Conservation (phyloP, 2,888 invertebrate genomes). For the Atherix ibis region DNA sequence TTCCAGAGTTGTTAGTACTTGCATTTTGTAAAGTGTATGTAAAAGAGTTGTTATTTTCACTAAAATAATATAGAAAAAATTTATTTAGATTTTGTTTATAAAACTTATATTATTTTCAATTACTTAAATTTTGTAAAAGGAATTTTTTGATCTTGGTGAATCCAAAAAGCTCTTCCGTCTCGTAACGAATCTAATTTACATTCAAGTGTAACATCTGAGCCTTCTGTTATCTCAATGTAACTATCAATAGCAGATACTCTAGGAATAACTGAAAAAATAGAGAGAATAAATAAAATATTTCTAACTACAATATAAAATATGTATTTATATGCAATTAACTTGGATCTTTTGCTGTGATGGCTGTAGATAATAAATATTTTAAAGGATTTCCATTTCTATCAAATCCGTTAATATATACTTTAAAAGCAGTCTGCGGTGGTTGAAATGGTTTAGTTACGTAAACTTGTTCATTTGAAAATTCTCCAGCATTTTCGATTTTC, state of each 20-base stretch:
- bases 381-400: constrained; percentile 44
- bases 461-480: constrained; percentile 15
- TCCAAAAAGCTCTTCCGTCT: too few species aligned
- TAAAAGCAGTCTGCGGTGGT: constrained; percentile 49
- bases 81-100: too few species aligned
- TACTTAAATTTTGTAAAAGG: too few species aligned
- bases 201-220: constrained; percentile 35
- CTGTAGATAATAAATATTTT: constrained; percentile 47
- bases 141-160: too few species aligned
- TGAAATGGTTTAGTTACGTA: constrained; percentile 43
- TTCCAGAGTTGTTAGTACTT: too few species aligned
- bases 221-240: constrained; percentile 20
- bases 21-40: too few species aligned
- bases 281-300: constrained; percentile 1
- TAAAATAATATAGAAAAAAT: too few species aligned
- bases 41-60: too few species aligned
- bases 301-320: not conserved
- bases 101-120: too few species aligned
- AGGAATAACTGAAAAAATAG: constrained; percentile 35
- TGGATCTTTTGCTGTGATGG: constrained; percentile 34
- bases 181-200: constrained; percentile 47
- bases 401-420: constrained; percentile 46
- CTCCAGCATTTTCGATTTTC: too few species aligned
- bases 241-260: constrained; percentile 33
- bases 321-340: constrained; percentile 6